These are phyloP conservation scores for Asobara japonica DNA, from an alignment of 1,140 invertebrate genomes.

Conservation along the genomic window DNA sequence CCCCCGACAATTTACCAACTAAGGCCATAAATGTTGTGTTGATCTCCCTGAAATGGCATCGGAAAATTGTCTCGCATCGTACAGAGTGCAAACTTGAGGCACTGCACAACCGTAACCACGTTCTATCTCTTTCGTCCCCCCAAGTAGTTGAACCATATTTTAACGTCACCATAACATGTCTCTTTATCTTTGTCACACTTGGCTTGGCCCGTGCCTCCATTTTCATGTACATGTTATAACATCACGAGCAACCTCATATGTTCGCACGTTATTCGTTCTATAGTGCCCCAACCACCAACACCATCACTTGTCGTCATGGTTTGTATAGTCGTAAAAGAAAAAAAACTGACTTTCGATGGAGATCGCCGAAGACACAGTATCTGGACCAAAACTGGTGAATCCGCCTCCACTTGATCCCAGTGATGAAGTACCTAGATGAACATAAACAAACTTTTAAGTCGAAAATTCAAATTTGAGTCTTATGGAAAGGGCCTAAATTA, in stretches of 20 bases:
- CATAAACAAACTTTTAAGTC: too few relatives aligned
- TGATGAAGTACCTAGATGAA: too few relatives aligned
- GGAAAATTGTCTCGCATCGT: not conserved
- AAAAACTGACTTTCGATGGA: not conserved
- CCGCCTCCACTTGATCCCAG: not conserved
- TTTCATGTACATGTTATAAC: conserved; percentile 38
- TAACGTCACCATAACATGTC: not conserved
- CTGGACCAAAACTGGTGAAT: not conserved
- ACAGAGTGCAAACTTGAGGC: not conserved
- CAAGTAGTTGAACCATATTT: not conserved
- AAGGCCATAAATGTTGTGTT: not conserved
- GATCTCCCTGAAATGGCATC: not conserved
- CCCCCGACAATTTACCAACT: not conserved
- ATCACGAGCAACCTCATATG: conserved; percentile 14
- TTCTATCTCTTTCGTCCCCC: not conserved
- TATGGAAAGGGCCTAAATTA: too few relatives aligned
- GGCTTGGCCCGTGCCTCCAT: conserved; percentile 15
- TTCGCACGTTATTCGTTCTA: conserved; percentile 27
- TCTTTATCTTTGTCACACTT: conserved; percentile 14
- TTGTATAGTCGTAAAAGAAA: not conserved
- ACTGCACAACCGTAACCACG: not conserved
- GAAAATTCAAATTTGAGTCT: too few relatives aligned
- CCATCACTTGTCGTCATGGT: not conserved
- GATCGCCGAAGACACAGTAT: not conserved
- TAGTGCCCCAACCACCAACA: not conserved